These are phyloP conservation scores for Mionectes macconnelli DNA, from an alignment of 2,113 vertebrate genomes.

Conservation along the genomic window DNA sequence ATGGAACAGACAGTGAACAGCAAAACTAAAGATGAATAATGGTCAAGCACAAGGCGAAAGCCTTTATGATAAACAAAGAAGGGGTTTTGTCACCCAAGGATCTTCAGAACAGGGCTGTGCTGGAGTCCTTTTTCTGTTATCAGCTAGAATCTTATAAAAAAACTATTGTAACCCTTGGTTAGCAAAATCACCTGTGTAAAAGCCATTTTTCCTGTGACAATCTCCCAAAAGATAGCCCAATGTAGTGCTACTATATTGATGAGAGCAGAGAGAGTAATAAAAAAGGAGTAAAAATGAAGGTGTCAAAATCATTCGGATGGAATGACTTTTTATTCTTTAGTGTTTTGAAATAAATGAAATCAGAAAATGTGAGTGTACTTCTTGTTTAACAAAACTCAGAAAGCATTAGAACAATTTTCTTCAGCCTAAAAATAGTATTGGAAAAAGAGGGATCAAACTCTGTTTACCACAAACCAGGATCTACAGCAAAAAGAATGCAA, in stretches of 20 bases:
- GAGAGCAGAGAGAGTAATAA: background rate
- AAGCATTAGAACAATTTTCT: background rate
- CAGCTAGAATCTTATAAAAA: background rate
- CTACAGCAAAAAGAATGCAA: conserved; percentile 11
- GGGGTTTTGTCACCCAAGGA: background rate
- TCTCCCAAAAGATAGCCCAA: background rate
- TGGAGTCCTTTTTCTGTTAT: background rate
- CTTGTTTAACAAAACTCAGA: background rate
- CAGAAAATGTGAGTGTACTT: background rate
- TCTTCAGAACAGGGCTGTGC: background rate
- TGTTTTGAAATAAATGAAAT: background rate
- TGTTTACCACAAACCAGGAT: conserved; percentile 12
- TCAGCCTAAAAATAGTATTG: background rate
- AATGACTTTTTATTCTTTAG: background rate
- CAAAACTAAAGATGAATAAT: background rate
- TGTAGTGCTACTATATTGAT: background rate
- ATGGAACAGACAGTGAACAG: background rate
- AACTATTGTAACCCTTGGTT: background rate
- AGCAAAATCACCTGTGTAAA: background rate
- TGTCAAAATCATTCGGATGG: background rate
- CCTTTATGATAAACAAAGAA: background rate
- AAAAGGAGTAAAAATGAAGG: background rate
- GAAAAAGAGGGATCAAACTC: background rate
- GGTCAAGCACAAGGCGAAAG: background rate
- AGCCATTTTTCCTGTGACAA: background rate